Evolutionary conservation across 1,140 invertebrate species (phyloP).

Genomic region (Atta colombica): DNA sequence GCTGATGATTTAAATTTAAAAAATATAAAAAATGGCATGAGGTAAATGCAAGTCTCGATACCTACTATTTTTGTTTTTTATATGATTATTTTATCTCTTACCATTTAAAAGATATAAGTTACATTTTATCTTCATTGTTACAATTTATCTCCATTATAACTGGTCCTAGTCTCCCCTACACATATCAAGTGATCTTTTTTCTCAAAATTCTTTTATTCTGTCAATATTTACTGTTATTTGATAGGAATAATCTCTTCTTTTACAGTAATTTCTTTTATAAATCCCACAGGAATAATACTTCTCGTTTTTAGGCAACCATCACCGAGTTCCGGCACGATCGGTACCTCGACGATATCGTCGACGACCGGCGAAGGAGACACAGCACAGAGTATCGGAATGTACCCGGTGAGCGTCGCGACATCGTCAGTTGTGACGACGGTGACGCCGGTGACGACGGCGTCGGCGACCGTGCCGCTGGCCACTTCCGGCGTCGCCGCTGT

Average conservation of each 20-base stretch:
- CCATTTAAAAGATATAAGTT: too few relatives aligned
- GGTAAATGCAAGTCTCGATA: too few relatives aligned
- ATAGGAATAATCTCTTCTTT: conserved; percentile 1
- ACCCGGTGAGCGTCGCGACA: conserved; percentile 74
- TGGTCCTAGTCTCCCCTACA: background rate
- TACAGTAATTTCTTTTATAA: background rate
- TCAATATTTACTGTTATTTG: background rate
- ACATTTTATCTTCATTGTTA: too few relatives aligned
- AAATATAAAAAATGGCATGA: too few relatives aligned
- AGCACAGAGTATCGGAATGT: conserved; percentile 79
- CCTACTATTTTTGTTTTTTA: too few relatives aligned
- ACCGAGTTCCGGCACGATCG: conserved; percentile 83
- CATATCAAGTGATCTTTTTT: background rate
- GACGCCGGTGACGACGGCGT: conserved; percentile 76
- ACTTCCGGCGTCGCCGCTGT: conserved; percentile 65
- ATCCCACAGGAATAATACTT: background rate
- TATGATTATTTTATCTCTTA: too few relatives aligned
- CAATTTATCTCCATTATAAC: too few relatives aligned
- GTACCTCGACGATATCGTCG: conserved; percentile 82
- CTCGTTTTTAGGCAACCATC: conserved; percentile 83
- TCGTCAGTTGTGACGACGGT: conserved; percentile 79
- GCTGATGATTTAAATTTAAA: too few relatives aligned
- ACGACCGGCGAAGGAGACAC: conserved; percentile 80
- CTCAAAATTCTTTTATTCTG: background rate
- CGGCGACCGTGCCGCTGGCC: conserved; percentile 66